These are phyloP conservation scores for Paramormyrops hopkinsi DNA, from an alignment of 2,797 vertebrate species.

Conservation along the genomic window DNA sequence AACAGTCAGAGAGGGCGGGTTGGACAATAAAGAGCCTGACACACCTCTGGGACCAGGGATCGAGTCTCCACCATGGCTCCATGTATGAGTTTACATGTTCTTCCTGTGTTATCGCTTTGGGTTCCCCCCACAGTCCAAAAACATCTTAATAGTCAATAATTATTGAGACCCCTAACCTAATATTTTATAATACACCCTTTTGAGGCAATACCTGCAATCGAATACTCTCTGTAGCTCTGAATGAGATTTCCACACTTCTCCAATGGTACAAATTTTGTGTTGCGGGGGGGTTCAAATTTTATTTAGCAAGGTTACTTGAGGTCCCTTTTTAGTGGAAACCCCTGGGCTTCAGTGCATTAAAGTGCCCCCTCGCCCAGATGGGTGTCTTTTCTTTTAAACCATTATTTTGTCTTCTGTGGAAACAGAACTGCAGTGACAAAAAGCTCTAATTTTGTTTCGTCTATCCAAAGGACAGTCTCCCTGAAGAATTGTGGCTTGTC, in stretches of 20 bases:
- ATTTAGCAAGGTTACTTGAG: background rate
- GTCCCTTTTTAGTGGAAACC: background rate
- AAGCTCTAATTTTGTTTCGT: background rate
- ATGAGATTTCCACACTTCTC: background rate
- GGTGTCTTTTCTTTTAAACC: background rate
- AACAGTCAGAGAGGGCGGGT: background rate
- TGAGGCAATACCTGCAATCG: background rate
- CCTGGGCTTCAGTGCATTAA: background rate
- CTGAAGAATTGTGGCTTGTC: background rate
- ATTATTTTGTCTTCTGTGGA: background rate
- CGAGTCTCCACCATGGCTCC: background rate
- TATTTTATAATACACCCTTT: background rate
- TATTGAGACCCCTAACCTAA: background rate
- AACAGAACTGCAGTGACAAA: background rate
- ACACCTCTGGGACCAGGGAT: background rate
- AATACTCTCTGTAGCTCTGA: background rate
- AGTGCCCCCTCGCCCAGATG: background rate
- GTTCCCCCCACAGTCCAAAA: too few relatives aligned
- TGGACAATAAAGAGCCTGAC: background rate
- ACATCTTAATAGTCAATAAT: too few relatives aligned
- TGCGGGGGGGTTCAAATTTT: background rate
- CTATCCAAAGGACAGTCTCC: background rate
- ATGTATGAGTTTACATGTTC: background rate
- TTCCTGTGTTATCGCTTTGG: background rate
- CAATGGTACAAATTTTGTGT: background rate